Evolutionary conservation across 2,113 vertebrate species (phyloP).

Genomic region (Varanus komodoensis): DNA sequence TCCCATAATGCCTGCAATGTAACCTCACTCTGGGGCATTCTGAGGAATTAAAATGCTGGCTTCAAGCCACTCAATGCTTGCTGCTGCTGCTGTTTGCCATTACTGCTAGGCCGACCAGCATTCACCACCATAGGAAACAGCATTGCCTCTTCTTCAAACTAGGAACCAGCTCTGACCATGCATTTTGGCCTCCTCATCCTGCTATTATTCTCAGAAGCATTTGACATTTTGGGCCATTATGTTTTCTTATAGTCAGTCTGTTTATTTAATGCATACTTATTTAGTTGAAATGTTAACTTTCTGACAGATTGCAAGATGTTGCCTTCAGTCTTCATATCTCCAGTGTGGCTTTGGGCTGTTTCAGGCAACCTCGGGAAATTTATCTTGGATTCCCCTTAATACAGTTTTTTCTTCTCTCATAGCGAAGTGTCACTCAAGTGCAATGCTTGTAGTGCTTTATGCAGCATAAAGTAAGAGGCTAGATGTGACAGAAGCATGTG

Average conservation of each 20-base stretch:
- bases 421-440: neutral
- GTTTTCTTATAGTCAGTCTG: neutral
- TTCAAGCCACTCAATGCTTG: neutral
- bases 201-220: neutral
- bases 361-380: neutral
- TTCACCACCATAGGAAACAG: too few species aligned
- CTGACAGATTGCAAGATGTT: neutral
- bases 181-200: neutral
- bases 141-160: too few species aligned
- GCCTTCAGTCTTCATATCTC: neutral
- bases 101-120: too few species aligned
- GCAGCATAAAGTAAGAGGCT: neutral
- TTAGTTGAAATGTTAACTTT: neutral
- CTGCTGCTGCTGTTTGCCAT: neutral
- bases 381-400: neutral
- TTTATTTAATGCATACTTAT: neutral
- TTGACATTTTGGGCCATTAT: neutral
- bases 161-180: neutral
- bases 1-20: neutral
- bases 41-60: neutral
- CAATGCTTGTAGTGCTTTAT: neutral
- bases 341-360: neutral
- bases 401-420: neutral
- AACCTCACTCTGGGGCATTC: neutral
- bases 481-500: neutral